Base-by-base conservation (phyloP, 2,888 invertebrate species). In the Acanthoscelides obtectus region DNA sequence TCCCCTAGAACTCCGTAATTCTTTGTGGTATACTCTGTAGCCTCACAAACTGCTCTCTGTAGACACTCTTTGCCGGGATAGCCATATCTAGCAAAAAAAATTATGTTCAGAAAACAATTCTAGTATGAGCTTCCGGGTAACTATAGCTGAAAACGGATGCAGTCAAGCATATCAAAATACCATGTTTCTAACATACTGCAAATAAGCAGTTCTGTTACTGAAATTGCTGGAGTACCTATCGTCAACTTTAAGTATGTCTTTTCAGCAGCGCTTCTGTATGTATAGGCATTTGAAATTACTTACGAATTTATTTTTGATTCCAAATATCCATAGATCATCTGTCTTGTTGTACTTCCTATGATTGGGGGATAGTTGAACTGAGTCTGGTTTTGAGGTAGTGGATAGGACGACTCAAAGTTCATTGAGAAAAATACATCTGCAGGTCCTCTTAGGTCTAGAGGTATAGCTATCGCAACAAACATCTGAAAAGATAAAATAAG, bases 21-120 rank as follows among this genome's bases (percentile, higher is more conserved):
- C 22, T 77, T 70, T 0, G 80, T 78, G 17, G 79, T 79, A 71
- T 80, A 77, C 70, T 81, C 76, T 0, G 81, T 91, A 45, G 91
- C 90, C 82, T 94, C 93, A 82, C 94, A 94, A 81, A 94, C 92
- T 77, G 91, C 89, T 78, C 92, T 88, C 72, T 93, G 86, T 77
- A 94, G 83, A 84, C 94, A 94, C 67, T 88, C 88, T 74, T 89
- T 87, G 2, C 92, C 92, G 72, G 89, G 87, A 77, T 90, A 87
- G 2, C 90, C 89, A 79, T 90, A 88, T 77, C 91, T 92, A 83
- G 74, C 84, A 85, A 75, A 74, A 73, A 79, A 78, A 66, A 66
- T 20, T 25, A 8, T 25, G 25, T 5, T 67, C 67, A n/a, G n/a
- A n/a, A n/a, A n/a, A n/a, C n/a, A n/a, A n/a, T n/a, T n/a, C n/a